Conservation (phyloP, 2,113 vertebrate species). For the Silurus glanis region DNA sequence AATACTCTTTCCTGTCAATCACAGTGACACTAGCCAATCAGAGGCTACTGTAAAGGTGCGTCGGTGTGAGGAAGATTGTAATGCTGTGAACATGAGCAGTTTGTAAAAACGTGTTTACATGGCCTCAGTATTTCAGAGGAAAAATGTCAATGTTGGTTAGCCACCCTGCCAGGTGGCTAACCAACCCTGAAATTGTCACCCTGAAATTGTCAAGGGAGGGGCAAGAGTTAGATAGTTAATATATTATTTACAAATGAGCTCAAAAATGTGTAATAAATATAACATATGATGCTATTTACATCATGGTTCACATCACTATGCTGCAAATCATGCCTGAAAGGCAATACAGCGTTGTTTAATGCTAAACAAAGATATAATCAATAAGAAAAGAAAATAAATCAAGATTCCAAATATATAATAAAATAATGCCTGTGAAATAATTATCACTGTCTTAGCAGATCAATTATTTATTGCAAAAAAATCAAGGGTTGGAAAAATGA, state of each 20-base stretch:
- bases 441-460: slow-evolving; percentile 11
- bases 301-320: not conserved
- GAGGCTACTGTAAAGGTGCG: not conserved
- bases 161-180: too few relatives aligned
- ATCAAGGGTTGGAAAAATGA: slow-evolving; percentile 11
- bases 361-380: not conserved
- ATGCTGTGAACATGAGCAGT: not conserved
- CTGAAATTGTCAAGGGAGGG: not conserved
- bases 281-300: not conserved
- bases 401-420: slow-evolving; percentile 13
- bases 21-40: not conserved
- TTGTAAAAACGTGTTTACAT: not conserved
- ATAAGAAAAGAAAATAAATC: not conserved
- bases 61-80: not conserved
- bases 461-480: slow-evolving; percentile 39
- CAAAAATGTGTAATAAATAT: not conserved
- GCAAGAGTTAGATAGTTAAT: not conserved
- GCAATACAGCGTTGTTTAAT: not conserved
- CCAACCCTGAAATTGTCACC: too few relatives aligned
- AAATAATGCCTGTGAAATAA: slow-evolving; percentile 34
- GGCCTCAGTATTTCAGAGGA: not conserved
- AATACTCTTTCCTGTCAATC: not conserved
- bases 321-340: not conserved
- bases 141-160: not conserved
- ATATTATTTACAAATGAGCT: not conserved